These are phyloP conservation scores for Aphis craccivora DNA, from an alignment of 1,140 invertebrate species.

Conservation along the genomic window DNA sequence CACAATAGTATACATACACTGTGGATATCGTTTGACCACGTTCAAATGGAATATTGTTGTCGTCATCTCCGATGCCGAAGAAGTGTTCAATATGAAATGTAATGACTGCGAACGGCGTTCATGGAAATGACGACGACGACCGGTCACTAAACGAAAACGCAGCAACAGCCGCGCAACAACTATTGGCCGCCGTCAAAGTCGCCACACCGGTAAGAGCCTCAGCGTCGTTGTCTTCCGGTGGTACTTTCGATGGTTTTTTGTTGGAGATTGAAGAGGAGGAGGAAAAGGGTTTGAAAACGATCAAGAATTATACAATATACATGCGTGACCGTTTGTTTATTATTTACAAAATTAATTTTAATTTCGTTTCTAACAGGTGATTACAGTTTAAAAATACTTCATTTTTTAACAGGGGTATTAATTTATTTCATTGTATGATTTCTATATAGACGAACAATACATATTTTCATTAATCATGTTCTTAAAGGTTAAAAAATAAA, in stretches of 20 bases:
- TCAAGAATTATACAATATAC: background rate
- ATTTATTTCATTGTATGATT: background rate
- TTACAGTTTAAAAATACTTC: background rate
- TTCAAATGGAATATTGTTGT: background rate
- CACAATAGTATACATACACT: background rate
- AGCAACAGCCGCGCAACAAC: background rate
- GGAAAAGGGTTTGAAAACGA: background rate
- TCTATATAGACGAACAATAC: background rate
- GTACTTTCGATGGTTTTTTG: background rate
- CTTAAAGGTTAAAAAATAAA: background rate
- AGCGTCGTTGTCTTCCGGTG: background rate
- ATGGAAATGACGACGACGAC: constrained; percentile 1
- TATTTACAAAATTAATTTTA: background rate
- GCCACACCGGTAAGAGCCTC: constrained; percentile 37
- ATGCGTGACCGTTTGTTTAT: background rate
- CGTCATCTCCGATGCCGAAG: background rate
- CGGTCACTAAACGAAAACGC: constrained; percentile 23
- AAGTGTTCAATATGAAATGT: background rate
- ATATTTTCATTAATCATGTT: background rate
- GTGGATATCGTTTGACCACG: background rate
- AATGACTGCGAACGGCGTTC: constrained; percentile 43
- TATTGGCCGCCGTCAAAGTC: constrained; percentile 24
- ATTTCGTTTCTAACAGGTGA: background rate
- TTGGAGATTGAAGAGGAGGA: background rate
- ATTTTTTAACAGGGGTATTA: background rate